These are phyloP conservation scores for Dipodomys ordii DNA, from an alignment of 2,113 vertebrate species.

Conservation along the genomic window DNA sequence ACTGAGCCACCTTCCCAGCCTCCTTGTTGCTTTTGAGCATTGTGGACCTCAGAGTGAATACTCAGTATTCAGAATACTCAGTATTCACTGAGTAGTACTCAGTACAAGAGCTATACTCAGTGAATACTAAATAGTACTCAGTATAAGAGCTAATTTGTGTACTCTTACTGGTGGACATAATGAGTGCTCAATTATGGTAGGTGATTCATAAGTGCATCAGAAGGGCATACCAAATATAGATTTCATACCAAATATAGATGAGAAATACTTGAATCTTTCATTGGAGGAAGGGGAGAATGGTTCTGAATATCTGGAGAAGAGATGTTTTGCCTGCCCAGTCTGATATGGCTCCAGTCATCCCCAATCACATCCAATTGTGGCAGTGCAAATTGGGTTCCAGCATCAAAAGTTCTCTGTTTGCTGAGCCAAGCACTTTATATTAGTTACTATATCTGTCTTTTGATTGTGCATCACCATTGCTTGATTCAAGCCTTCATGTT, in stretches of 20 bases:
- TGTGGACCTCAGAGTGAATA: background rate
- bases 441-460: conserved; percentile 61
- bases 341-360: background rate
- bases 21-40: background rate
- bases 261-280: background rate
- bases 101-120: too few species aligned
- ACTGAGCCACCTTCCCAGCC: too few species aligned
- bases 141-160: background rate
- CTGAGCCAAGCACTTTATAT: conserved; percentile 64
- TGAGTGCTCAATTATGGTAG: accelerated
- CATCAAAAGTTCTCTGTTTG: conserved; percentile 78
- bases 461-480: conserved; percentile 74
- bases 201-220: background rate
- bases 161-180: background rate
- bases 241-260: background rate
- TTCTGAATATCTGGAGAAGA: background rate
- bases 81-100: too few species aligned
- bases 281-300: background rate
- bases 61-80: too few species aligned
- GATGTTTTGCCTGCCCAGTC: background rate
- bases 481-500: background rate
- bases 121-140: too few species aligned
- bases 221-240: too few species aligned
- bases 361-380: background rate
- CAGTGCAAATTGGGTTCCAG: conserved; percentile 45